Percentiles rank a stretch among this genome's conserved stretches.
Evolutionary conservation across 2,113 vertebrate genomes (phyloP).

Genomic region (Egretta garzetta): DNA sequence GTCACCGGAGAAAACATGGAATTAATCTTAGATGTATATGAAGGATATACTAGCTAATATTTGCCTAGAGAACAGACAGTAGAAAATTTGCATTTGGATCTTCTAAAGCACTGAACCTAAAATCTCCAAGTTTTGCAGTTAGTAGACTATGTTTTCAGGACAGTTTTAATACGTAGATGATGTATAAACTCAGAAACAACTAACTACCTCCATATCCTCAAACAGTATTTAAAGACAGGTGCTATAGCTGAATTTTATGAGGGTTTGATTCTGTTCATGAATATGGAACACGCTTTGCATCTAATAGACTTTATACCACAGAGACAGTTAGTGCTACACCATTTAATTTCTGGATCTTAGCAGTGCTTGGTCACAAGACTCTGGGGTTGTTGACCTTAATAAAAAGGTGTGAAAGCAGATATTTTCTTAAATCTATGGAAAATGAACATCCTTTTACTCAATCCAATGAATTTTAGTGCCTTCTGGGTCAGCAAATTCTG

Average conservation of each 20-base stretch:
- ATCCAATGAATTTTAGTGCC: neutral
- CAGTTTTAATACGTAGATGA: neutral
- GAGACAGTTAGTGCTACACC: neutral
- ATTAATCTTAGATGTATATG: neutral
- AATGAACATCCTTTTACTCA: accelerated
- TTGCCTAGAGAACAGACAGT: neutral
- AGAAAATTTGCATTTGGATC: neutral
- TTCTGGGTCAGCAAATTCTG: neutral
- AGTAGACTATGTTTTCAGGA: neutral
- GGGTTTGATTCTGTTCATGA: neutral
- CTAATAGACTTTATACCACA: neutral
- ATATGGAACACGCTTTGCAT: neutral
- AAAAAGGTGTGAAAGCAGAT: neutral
- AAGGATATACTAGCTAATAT: neutral
- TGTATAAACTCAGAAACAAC: neutral
- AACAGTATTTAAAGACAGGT: neutral
- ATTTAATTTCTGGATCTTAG: neutral
- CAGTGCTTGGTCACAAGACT: neutral
- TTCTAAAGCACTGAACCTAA: neutral
- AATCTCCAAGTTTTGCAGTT: neutral
- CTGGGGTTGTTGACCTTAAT: neutral
- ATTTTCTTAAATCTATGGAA: neutral
- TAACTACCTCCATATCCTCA: neutral
- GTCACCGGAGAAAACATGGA: neutral
- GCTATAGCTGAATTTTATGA: neutral